Percentiles rank a stretch among this genome's conserved stretches.
Evolutionary conservation across 2,113 vertebrate genomes (phyloP).

Genomic region (Mola mola): DNA sequence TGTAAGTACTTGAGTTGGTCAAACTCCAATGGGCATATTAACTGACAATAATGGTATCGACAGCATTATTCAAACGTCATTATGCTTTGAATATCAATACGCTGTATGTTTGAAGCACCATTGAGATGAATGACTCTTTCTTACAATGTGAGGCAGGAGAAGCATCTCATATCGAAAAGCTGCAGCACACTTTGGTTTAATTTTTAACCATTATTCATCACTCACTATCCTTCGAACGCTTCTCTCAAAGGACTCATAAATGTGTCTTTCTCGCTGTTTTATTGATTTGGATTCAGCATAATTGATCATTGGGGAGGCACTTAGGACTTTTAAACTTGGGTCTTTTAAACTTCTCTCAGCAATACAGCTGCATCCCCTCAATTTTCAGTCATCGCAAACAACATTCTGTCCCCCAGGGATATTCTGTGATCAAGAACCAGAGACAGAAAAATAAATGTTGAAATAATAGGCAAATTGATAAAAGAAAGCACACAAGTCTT

Average conservation of each 20-base stretch:
- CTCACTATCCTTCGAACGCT: slow-evolving; percentile 17
- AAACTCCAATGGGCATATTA: slow-evolving; percentile 36
- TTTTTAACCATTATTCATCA: slow-evolving; percentile 23
- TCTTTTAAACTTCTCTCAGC: slow-evolving; percentile 42
- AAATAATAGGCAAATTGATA: slow-evolving; percentile 23
- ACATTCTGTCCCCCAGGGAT: slow-evolving; percentile 21
- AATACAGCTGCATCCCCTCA: slow-evolving; percentile 11
- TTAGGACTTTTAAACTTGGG: slow-evolving; percentile 21
- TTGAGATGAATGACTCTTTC: not conserved
- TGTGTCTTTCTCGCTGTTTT: slow-evolving; percentile 46
- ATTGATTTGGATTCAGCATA: slow-evolving; percentile 62
- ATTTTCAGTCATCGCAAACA: slow-evolving; percentile 47
- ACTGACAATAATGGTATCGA: slow-evolving; percentile 38
- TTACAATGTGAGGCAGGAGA: not conserved
- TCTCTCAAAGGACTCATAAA: slow-evolving; percentile 51
- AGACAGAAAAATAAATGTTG: slow-evolving; percentile 21
- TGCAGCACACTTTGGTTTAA: slow-evolving; percentile 7
- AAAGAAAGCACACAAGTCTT: slow-evolving; percentile 4
- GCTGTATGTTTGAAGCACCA: not conserved
- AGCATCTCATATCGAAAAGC: not conserved
- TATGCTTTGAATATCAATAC: slow-evolving; percentile 33
- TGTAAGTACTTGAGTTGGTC: slow-evolving; percentile 6
- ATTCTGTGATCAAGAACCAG: slow-evolving; percentile 6
- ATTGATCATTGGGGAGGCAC: slow-evolving; percentile 64
- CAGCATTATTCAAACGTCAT: slow-evolving; percentile 43